Evolutionary conservation across 2,113 vertebrate genomes (phyloP), one percentile per base, ranked within the genome.

Genomic region (Callopanchax toddi): DNA sequence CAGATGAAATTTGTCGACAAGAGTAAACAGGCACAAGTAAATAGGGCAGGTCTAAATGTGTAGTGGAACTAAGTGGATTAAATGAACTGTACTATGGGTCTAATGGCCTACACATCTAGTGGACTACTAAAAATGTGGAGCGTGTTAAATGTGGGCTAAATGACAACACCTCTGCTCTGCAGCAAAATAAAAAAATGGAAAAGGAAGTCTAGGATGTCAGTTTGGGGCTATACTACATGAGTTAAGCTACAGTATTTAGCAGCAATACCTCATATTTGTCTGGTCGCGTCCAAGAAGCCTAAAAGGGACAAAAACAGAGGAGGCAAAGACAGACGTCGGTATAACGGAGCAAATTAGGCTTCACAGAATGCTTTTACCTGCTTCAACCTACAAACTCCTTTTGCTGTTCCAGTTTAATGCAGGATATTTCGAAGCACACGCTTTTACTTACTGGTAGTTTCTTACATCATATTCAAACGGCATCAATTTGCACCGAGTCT

Each of bases 261-360:
- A 92, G 93, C 93, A 90, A 93, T 99, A 99, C 97, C 97, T 99
- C 95, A 87, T 97, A 95, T 88, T 92, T 96, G 93, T 97, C 94
- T 78, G 96, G 95, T 89, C 97, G 95, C 85, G 97, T 99, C 97
- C 97, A 99, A 75, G 97, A 99, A 89, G 95, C 97, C 97, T 99
- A 92, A 90, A 96, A 92, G 86, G 92, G 94, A 86, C 29, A 96
- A 91, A 96, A 91, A 94, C 84, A 95, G 87, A 95, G 88, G 90
- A 94, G 90, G 88, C 79, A 89, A 80, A 86, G 67, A 78, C 51
- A 89, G 87, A 92, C 42, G 82, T 62, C 26, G 2, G 76, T 61
- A 81, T 59, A 81, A 90, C 86, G 93, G 89, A 54, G 60, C 46
- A 69, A 36, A 85, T 91, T 85, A 87, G 91, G 86, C 50, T 46